Percentiles rank a stretch among this genome's conserved stretches.
phyloP scores from a whole-genome alignment of 2,888 invertebrate genomes.

The Nomada ferruginata region DNA sequence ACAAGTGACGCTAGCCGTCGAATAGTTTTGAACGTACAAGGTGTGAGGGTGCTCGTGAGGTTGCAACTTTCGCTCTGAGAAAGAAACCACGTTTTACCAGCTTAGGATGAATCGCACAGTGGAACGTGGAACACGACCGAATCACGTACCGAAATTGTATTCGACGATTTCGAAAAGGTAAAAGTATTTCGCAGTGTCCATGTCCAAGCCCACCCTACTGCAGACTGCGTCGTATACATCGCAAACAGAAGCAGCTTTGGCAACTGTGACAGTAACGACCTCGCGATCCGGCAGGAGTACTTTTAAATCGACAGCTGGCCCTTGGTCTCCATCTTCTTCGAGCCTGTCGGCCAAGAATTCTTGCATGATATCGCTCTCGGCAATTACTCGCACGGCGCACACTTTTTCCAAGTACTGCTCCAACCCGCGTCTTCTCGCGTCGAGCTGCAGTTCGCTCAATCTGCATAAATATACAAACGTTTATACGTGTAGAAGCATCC shows the following conservation, averaged over 20 bases:
- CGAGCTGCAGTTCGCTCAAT: constrained; percentile 98
- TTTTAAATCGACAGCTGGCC: constrained; percentile 91
- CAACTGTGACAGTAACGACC: constrained; percentile 94
- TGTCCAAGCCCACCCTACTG: constrained; percentile 92
- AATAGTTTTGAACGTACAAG: constrained; percentile 99
- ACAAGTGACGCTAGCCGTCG: constrained; percentile 98
- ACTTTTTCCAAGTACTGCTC: constrained; percentile 99
- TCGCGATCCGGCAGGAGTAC: constrained; percentile 96
- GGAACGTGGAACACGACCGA: background rate
- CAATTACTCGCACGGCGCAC: constrained; percentile 98
- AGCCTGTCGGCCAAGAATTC: constrained; percentile 96
- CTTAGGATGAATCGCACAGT: too few relatives aligned
- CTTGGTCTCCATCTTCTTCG: constrained; percentile 92
- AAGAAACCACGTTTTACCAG: background rate
- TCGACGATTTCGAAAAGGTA: constrained; percentile 99
- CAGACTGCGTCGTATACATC: constrained; percentile 95
- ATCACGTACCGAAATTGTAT: constrained; percentile 94
- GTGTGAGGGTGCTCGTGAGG: constrained; percentile 98
- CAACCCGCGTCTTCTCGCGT: constrained; percentile 95
- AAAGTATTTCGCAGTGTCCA: constrained; percentile 94
- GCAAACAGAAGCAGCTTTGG: constrained; percentile 95
- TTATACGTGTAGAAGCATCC: background rate
- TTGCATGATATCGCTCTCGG: constrained; percentile 98
- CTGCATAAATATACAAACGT: constrained; percentile 72
- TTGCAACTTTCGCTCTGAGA: constrained; percentile 94